phyloP scores from a whole-genome alignment of 2,888 invertebrate genomes.

The Camptogramma bilineatum region DNA sequence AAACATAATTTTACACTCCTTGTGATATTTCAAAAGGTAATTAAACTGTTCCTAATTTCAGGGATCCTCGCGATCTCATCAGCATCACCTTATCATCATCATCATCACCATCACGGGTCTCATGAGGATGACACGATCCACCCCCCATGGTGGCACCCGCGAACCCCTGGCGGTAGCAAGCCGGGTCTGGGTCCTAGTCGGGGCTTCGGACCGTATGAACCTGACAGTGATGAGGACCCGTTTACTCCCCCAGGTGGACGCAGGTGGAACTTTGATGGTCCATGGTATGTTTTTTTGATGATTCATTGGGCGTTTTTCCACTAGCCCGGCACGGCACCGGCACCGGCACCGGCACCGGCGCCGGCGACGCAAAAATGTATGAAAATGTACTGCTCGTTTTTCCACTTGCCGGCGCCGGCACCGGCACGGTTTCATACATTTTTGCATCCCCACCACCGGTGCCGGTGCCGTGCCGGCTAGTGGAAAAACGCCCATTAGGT shows the following conservation, averaged over 20 bases:
- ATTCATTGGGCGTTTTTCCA: too few relatives aligned
- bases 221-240: background rate
- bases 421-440: too few relatives aligned
- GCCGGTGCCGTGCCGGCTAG: too few relatives aligned
- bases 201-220: background rate
- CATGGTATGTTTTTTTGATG: too few relatives aligned
- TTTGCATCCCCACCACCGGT: too few relatives aligned
- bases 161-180: background rate
- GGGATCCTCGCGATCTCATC: slow-evolving; percentile 16
- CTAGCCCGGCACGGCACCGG: too few relatives aligned
- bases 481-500: too few relatives aligned
- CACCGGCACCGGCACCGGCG: too few relatives aligned
- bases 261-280: too few relatives aligned
- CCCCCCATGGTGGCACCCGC: slow-evolving; percentile 23
- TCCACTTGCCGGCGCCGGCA: too few relatives aligned
- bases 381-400: too few relatives aligned
- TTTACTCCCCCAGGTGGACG: background rate
- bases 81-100: slow-evolving; percentile 16
- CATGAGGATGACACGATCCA: slow-evolving; percentile 1
- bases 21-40: background rate
- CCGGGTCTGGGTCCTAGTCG: background rate
- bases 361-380: too few relatives aligned
- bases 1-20: background rate
- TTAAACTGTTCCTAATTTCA: slow-evolving; percentile 3
- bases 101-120: background rate